These are phyloP conservation scores for Acanthosepion esculentum DNA, from an alignment of 2,888 invertebrate species.

Conservation along the genomic window DNA sequence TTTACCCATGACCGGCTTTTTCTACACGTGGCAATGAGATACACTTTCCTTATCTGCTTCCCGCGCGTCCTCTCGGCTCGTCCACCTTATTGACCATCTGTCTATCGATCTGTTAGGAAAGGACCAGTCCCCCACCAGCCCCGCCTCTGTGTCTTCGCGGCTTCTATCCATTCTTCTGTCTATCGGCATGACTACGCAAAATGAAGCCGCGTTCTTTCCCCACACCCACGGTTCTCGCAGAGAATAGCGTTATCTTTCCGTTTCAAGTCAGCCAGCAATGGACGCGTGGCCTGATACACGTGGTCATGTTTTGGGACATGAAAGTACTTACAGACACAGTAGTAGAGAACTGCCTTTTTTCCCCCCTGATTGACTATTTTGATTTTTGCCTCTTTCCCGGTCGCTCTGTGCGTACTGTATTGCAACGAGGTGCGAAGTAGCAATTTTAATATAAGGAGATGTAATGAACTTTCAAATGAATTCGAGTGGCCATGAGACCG, in stretches of 20 bases:
- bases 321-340: not conserved
- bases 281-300: not conserved
- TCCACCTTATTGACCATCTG: slow-evolving; percentile 1
- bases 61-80: not conserved
- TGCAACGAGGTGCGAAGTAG: too few species aligned
- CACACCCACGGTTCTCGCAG: not conserved
- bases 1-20: not conserved
- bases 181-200: not conserved
- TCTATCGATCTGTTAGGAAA: not conserved
- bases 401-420: too few species aligned
- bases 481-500: too few species aligned
- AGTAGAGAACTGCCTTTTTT: not conserved
- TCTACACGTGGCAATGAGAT: not conserved
- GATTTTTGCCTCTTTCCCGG: too few species aligned
- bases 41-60: not conserved
- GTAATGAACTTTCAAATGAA: too few species aligned
- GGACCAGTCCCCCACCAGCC: not conserved
- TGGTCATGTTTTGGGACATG: not conserved
- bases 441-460: too few species aligned
- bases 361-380: too few species aligned
- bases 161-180: not conserved
- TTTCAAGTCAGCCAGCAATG: not conserved
- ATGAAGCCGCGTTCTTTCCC: not conserved
- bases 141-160: not conserved
- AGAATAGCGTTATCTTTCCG: not conserved